phyloP scores from a whole-genome alignment of 1,140 invertebrate species.

The Cepaea nemoralis region DNA sequence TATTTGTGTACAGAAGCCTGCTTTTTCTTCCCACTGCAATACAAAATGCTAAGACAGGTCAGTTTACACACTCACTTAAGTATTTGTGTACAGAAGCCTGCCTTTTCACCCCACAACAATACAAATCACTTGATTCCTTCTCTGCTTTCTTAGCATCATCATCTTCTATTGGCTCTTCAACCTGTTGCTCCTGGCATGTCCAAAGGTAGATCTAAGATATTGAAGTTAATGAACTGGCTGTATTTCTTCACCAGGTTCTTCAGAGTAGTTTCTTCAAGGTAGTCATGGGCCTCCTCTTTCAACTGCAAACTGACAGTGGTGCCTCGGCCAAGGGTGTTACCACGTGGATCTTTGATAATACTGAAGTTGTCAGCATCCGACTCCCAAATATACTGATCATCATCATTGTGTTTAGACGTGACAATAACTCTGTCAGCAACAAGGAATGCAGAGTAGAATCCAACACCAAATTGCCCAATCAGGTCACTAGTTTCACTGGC shows the following conservation, averaged over 20 bases:
- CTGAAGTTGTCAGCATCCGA: slow-evolving; percentile 87
- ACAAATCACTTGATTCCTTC: slow-evolving; percentile 73
- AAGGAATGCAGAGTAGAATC: slow-evolving; percentile 97
- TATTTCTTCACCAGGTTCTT: slow-evolving; percentile 95
- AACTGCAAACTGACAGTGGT: slow-evolving; percentile 87
- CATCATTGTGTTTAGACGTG: slow-evolving; percentile 95
- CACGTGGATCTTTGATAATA: slow-evolving; percentile 93
- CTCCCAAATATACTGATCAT: slow-evolving; percentile 98
- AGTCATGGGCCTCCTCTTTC: slow-evolving; percentile 97
- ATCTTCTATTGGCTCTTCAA: slow-evolving; percentile 71
- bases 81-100: no score
- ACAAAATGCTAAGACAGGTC: no score
- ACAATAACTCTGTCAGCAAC: slow-evolving; percentile 77
- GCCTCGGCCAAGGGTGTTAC: slow-evolving; percentile 89
- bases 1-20: no score
- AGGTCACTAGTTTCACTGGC: slow-evolving; percentile 70
- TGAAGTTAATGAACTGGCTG: slow-evolving; percentile 99
- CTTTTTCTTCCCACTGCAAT: no score
- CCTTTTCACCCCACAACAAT: no score
- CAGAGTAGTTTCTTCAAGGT: slow-evolving; percentile 91
- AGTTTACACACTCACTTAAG: no score
- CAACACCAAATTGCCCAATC: slow-evolving; percentile 92
- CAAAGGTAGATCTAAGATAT: slow-evolving; percentile 91
- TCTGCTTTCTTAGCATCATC: slow-evolving; percentile 74
- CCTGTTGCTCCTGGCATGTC: slow-evolving; percentile 83